These are phyloP conservation scores for Drosophila prostipennis DNA, from an alignment of 2,888 invertebrate genomes.

Conservation along the genomic window DNA sequence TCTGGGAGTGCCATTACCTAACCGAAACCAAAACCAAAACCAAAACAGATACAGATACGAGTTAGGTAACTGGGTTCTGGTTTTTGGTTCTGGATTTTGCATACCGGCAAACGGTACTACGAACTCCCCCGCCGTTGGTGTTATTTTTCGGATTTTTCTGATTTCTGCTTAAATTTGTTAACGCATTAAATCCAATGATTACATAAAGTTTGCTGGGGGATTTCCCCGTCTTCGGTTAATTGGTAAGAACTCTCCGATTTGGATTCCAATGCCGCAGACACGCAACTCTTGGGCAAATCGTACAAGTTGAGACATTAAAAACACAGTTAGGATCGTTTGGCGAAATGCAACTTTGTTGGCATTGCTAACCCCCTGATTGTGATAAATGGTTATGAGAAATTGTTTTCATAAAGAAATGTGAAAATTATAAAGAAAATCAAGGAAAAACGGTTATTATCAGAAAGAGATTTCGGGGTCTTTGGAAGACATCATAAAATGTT, in stretches of 20 bases:
- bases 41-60: conserved; percentile 15
- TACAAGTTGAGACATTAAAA: conserved; percentile 62
- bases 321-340: conserved; percentile 59
- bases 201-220: conserved; percentile 55
- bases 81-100: conserved; percentile 33
- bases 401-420: neutral
- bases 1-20: conserved; percentile 38
- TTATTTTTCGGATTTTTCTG: conserved; percentile 21
- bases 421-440: neutral
- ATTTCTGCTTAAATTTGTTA: conserved; percentile 54
- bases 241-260: conserved; percentile 37
- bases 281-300: conserved; percentile 54
- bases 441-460: too few relatives aligned
- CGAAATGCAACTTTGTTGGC: conserved; percentile 25
- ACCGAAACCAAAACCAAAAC: conserved; percentile 28
- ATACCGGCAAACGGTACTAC: conserved; percentile 41
- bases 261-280: conserved; percentile 36
- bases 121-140: conserved; percentile 16
- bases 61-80: conserved; percentile 30
- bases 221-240: conserved; percentile 14
- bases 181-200: conserved; percentile 71
- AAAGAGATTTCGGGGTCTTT: neutral
- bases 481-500: too few relatives aligned
- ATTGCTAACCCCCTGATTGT: conserved; percentile 11
- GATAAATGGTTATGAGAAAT: conserved; percentile 25